Evolutionary conservation across 2,113 vertebrate species (phyloP), one percentile per base, ranked within the genome.

Genomic region (Osmerus eperlanus): DNA sequence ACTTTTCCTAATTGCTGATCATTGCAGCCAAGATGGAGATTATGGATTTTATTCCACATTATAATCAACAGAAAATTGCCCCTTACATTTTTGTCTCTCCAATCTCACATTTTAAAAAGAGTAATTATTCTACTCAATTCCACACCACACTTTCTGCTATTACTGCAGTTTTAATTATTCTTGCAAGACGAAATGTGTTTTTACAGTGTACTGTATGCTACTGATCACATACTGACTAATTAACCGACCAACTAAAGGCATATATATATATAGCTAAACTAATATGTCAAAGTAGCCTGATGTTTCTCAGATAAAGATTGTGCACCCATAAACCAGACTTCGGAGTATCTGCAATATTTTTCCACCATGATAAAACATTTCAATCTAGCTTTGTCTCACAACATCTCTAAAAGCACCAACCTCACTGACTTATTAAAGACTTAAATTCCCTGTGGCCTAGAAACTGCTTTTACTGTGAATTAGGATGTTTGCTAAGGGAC

Each of bases 401-500:
- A 72, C 71, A 78, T 85, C 61, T 85, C 75, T 85, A 80, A 89
- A 85, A 83, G 77, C 78, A 72, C 84, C 75, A 81, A 85, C 83
- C 81, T 85, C 81, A 78, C 80, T 84, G 80, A 87, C 82, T 86
- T 83, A 81, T 88, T 85, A 86, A 89, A 82, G 79, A 15, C 21
- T 53, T 75, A 79, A 74, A 73, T 41, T 84, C 80, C 59, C 58
- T 11, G 67, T 72, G 71, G 77, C 84, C 75, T 73, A 78, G 81
- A 85, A 87, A 76, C 67, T 18, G 77, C 77, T 87, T 87, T 84
- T 83, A 76, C 78, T 70, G 19, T 78, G 82, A 88, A 88, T 90
- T 84, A 85, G 85, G 81, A 80, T 76, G 65, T 87, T 90, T 87
- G 84, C 74, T 83, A 88, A 89, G 75, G 78, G 72, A 83, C 77